phyloP scores from a whole-genome alignment of 1,140 invertebrate species.

The Nebria ingens region DNA sequence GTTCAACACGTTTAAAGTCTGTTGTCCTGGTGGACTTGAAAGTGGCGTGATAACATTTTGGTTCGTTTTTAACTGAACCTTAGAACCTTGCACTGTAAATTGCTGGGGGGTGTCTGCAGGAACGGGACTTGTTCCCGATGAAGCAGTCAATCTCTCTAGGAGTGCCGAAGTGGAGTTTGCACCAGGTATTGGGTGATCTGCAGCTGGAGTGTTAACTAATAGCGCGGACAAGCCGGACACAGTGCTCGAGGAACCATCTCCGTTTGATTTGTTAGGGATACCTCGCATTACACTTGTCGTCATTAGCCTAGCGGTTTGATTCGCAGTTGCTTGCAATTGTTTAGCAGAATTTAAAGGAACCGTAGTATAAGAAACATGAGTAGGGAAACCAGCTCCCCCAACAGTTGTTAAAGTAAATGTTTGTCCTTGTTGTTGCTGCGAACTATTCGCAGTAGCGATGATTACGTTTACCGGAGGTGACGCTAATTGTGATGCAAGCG shows the following conservation, averaged over 20 bases:
- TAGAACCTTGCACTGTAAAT: constrained; percentile 23
- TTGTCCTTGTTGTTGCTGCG: constrained; percentile 23
- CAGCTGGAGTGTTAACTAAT: constrained; percentile 43
- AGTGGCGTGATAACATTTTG: constrained; percentile 37
- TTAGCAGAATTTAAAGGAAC: constrained; percentile 22
- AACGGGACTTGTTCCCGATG: constrained; percentile 28
- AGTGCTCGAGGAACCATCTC: constrained; percentile 11
- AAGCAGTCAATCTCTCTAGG: constrained; percentile 44
- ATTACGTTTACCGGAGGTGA: constrained; percentile 27
- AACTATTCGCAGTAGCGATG: constrained; percentile 10
- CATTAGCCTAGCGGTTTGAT: background rate
- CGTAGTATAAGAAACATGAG: constrained; percentile 24
- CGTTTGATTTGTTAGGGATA: background rate
- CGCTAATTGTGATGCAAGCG: constrained; percentile 32
- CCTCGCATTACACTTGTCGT: background rate
- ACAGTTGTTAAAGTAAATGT: constrained; percentile 29
- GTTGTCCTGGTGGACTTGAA: constrained; percentile 47
- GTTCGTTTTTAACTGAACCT: constrained; percentile 24
- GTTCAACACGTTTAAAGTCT: constrained; percentile 55
- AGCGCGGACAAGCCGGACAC: constrained; percentile 22
- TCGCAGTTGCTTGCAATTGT: background rate
- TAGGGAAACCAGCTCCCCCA: constrained; percentile 20
- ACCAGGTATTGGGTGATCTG: constrained; percentile 43
- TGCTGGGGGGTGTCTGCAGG: constrained; percentile 18
- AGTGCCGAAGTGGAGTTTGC: constrained; percentile 43